Percentiles rank a stretch among this genome's conserved stretches.
Evolutionary conservation across 2,797 vertebrate genomes (phyloP).

Genomic region (Anisognathus igniventris): DNA sequence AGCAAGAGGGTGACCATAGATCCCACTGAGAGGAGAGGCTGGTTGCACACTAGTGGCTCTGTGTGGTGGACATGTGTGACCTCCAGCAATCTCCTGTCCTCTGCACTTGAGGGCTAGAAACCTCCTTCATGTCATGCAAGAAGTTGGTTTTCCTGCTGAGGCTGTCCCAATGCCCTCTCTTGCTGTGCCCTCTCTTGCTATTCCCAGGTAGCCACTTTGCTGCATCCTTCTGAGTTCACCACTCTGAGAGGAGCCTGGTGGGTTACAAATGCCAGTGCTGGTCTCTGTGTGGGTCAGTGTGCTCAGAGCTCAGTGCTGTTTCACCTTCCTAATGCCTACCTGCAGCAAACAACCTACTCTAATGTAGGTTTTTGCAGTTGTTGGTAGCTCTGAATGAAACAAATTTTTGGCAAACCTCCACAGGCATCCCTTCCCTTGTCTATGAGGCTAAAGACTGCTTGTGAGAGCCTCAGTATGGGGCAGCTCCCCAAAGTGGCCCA

Average conservation of each 20-base stretch:
- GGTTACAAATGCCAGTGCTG: fast-evolving
- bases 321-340: not conserved
- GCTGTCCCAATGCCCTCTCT: not conserved
- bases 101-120: not conserved
- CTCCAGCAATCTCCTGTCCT: not conserved
- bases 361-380: not conserved
- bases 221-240: not conserved
- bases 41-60: not conserved
- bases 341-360: not conserved
- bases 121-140: fast-evolving
- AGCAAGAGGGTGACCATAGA: not conserved
- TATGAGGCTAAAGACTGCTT: not conserved
- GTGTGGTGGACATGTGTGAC: not conserved
- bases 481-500: not conserved
- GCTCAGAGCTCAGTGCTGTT: not conserved
- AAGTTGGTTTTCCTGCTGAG: not conserved
- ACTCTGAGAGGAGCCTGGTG: not conserved
- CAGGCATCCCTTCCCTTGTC: not conserved
- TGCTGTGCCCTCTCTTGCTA: not conserved
- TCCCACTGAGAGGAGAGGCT: not conserved
- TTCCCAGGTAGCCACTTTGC: not conserved
- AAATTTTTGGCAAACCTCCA: not conserved
- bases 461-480: not conserved
- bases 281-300: not conserved
- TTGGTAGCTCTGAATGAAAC: not conserved